A percentile compares a stretch with the other conserved stretches of the same genome.
Evolutionary conservation across 2,888 invertebrate genomes (phyloP).

Genomic region (Hydraecia micacea): DNA sequence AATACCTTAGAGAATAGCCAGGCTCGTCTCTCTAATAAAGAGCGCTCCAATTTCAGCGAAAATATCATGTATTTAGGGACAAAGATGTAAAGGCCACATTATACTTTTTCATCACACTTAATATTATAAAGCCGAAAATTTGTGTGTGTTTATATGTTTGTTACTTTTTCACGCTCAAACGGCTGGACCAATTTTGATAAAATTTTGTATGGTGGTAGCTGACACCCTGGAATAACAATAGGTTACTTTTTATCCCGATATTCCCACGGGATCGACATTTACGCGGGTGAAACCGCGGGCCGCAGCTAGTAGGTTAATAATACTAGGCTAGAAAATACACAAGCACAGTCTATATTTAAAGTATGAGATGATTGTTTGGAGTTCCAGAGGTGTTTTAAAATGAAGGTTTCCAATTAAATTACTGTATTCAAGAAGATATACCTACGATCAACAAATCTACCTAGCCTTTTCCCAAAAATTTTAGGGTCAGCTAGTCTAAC

Average conservation of each 20-base stretch:
- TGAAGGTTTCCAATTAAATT: background rate
- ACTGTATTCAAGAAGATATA: background rate
- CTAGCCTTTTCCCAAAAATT: background rate
- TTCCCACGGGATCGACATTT: too few relatives aligned
- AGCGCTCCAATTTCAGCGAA: slow-evolving; percentile 41
- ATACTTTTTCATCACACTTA: background rate
- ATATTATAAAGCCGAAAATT: too few relatives aligned
- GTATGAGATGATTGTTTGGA: background rate
- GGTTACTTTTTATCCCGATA: too few relatives aligned
- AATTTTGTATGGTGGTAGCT: too few relatives aligned
- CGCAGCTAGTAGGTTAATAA: too few relatives aligned
- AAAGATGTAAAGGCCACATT: slow-evolving; percentile 22
- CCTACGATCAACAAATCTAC: background rate
- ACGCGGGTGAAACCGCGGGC: too few relatives aligned
- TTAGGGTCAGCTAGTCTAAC: too few relatives aligned
- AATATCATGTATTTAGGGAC: slow-evolving; percentile 35
- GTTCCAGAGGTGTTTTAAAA: background rate
- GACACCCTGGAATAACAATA: too few relatives aligned
- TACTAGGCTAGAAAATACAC: background rate
- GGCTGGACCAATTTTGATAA: too few relatives aligned
- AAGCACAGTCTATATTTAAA: background rate
- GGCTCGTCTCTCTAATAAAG: slow-evolving; percentile 13
- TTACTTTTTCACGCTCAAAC: too few relatives aligned
- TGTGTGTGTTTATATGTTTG: too few relatives aligned
- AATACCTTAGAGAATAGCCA: slow-evolving; percentile 22